Evolutionary conservation across 2,797 vertebrate species (phyloP).

Genomic region (Vultur gryphus): DNA sequence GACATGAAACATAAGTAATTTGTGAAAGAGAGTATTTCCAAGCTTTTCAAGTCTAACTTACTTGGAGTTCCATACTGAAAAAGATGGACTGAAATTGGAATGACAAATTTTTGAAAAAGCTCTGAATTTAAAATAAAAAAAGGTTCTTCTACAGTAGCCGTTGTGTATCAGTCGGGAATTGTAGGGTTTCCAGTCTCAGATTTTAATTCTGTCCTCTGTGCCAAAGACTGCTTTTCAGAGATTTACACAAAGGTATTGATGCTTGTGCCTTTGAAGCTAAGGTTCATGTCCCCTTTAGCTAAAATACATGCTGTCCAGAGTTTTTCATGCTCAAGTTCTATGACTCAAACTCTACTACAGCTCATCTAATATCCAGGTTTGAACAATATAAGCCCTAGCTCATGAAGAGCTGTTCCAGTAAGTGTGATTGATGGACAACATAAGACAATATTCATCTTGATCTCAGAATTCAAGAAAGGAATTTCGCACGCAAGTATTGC

Average conservation of each 20-base stretch:
- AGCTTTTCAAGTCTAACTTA: neutral
- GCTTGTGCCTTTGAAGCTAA: neutral
- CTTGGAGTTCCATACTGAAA: neutral
- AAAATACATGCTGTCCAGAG: neutral
- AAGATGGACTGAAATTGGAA: neutral
- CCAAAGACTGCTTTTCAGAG: neutral
- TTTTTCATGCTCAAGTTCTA: neutral
- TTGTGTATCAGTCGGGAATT: neutral
- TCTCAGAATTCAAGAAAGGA: neutral
- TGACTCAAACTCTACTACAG: neutral
- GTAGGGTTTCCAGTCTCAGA: neutral
- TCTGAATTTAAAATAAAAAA: neutral
- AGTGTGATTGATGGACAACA: neutral
- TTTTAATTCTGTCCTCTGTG: neutral
- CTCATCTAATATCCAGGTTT: neutral
- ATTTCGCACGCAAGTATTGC: neutral
- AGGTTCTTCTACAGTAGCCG: neutral
- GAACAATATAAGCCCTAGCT: neutral
- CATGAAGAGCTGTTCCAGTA: neutral
- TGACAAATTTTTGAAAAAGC: neutral
- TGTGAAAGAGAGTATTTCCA: neutral
- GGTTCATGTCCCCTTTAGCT: neutral
- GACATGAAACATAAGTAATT: neutral
- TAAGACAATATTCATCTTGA: neutral
- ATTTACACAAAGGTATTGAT: neutral